These are phyloP conservation scores for Cecropterus lyciades DNA, from an alignment of 1,140 invertebrate genomes.

Conservation along the genomic window DNA sequence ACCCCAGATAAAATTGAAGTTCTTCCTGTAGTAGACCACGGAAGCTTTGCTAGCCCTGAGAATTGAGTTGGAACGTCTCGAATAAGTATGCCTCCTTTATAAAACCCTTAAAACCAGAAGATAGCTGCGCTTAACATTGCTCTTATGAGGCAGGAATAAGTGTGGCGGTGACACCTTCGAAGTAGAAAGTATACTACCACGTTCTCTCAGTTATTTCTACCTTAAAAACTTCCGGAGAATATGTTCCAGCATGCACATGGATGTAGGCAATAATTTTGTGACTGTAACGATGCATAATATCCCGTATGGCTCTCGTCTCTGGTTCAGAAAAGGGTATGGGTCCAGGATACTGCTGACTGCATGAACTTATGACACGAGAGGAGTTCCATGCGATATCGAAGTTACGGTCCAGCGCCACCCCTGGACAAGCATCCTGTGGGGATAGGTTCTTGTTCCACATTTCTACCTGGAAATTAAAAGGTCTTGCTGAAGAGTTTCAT, in stretches of 20 bases:
- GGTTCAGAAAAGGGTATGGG: conserved; percentile 89
- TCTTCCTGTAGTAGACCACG: too few species aligned
- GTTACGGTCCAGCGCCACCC: conserved; percentile 87
- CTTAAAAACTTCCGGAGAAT: conserved; percentile 47
- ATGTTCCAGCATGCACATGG: conserved; percentile 58
- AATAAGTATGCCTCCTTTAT: too few species aligned
- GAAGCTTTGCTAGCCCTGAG: too few species aligned
- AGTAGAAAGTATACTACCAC: too few species aligned
- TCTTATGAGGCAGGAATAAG: too few species aligned
- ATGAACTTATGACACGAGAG: conserved; percentile 85
- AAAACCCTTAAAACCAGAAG: too few species aligned
- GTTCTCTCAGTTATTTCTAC: too few species aligned
- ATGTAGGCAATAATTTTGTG: conserved; percentile 68
- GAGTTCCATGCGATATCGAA: conserved; percentile 87
- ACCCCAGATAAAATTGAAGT: too few species aligned
- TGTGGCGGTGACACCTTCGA: too few species aligned
- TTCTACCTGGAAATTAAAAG: conserved; percentile 47
- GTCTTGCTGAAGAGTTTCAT: too few species aligned
- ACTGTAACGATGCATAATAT: conserved; percentile 72
- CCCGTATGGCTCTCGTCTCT: conserved; percentile 87
- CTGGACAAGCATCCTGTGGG: conserved; percentile 79
- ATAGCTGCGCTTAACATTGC: too few species aligned
- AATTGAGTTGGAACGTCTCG: too few species aligned
- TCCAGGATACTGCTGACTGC: conserved; percentile 89
- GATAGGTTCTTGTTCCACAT: conserved; percentile 86